phyloP scores from a whole-genome alignment of 2,888 invertebrate species.

The Pterostichus madidus region DNA sequence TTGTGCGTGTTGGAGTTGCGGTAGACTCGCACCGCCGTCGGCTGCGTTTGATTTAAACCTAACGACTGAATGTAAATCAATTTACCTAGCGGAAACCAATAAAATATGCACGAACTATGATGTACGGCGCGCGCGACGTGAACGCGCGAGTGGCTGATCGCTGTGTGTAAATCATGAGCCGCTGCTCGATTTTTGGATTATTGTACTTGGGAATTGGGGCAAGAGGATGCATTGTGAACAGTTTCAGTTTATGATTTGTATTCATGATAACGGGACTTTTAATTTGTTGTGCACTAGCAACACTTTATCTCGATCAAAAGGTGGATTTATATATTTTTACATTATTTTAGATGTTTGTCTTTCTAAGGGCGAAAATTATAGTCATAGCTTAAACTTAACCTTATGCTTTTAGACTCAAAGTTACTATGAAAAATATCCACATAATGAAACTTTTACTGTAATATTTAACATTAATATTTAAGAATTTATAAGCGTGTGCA shows the following conservation, averaged over 20 bases:
- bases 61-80: conserved; percentile 55
- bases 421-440: too few species aligned
- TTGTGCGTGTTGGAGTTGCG: conserved; percentile 2
- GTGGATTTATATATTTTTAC: too few species aligned
- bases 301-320: too few species aligned
- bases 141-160: conserved; percentile 3
- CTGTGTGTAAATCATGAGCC: conserved; percentile 18
- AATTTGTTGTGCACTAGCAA: neutral
- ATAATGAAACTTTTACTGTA: too few species aligned
- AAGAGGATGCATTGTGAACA: conserved; percentile 35
- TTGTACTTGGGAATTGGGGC: conserved; percentile 33
- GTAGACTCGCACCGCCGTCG: neutral
- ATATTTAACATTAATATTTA: too few species aligned
- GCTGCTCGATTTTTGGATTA: conserved; percentile 30
- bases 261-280: neutral
- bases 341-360: too few species aligned
- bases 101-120: conserved; percentile 40
- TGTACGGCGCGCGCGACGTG: conserved; percentile 14
- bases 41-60: conserved; percentile 48
- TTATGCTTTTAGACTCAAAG: too few species aligned
- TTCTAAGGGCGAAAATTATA: too few species aligned
- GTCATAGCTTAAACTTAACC: too few species aligned
- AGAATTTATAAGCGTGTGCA: too few species aligned
- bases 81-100: conserved; percentile 48
- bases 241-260: conserved; percentile 8